These are phyloP conservation scores for Stenchaetothrips biformis DNA, from an alignment of 2,888 invertebrate species.

Conservation along the genomic window DNA sequence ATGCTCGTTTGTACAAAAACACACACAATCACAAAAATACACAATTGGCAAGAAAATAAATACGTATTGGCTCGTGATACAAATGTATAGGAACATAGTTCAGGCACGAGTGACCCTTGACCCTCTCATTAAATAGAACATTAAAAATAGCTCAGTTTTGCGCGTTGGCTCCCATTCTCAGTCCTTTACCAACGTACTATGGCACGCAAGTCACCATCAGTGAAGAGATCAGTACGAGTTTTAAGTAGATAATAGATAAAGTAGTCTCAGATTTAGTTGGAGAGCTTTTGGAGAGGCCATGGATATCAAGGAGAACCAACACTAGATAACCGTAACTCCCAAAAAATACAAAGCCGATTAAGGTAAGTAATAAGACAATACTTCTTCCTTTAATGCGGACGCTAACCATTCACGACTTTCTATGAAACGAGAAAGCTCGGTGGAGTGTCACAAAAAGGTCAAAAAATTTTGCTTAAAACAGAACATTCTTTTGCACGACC, in stretches of 20 bases:
- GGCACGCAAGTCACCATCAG: not conserved
- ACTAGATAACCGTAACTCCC: not conserved
- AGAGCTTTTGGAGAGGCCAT: not conserved
- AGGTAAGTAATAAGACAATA: not conserved
- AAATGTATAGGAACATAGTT: not conserved
- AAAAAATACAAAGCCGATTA: not conserved
- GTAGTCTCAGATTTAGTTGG: conserved; percentile 1
- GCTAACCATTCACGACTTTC: too few relatives aligned
- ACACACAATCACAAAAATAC: not conserved
- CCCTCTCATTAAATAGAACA: too few relatives aligned
- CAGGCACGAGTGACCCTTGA: too few relatives aligned
- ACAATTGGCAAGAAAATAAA: not conserved
- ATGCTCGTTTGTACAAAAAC: conserved; percentile 7
- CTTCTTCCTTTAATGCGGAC: not conserved
- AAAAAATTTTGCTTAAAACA: too few relatives aligned
- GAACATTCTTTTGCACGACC: too few relatives aligned
- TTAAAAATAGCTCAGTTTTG: too few relatives aligned
- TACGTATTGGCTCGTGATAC: not conserved
- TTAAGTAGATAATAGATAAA: conserved; percentile 18
- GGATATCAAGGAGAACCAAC: not conserved
- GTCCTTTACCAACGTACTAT: not conserved
- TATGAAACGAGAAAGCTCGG: too few relatives aligned
- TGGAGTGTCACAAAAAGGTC: too few relatives aligned
- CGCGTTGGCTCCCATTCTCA: not conserved
- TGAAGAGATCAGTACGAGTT: conserved; percentile 8